These are phyloP conservation scores for Chelon labrosus DNA, from an alignment of 2,797 vertebrate genomes.

Conservation along the genomic window DNA sequence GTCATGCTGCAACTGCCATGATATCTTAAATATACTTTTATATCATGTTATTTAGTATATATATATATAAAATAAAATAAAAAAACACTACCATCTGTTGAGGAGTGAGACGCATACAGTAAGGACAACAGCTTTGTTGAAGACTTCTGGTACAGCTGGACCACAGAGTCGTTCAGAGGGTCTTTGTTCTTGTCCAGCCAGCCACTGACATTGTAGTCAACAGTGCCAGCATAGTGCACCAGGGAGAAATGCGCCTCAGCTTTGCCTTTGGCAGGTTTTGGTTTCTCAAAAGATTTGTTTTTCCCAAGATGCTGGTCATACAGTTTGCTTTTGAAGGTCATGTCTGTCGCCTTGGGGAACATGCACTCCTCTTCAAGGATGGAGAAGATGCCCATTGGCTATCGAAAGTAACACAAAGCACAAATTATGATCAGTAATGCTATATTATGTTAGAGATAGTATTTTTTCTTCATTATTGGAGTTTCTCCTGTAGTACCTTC, in stretches of 20 bases:
- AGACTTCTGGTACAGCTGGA: conserved; percentile 91
- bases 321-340: conserved; percentile 89
- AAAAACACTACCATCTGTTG: conserved; percentile 72
- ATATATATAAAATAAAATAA: no score
- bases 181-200: conserved; percentile 94
- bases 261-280: no score
- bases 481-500: conserved; percentile 70
- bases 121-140: conserved; percentile 85
- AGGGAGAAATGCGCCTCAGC: no score
- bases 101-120: conserved; percentile 82
- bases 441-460: not conserved
- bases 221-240: no score
- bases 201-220: conserved; percentile 43
- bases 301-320: conserved; percentile 88
- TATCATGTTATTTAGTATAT: no score
- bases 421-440: not conserved
- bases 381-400: conserved; percentile 84
- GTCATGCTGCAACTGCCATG: no score
- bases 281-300: not conserved
- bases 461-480: not conserved
- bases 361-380: conserved; percentile 91
- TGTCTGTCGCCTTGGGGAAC: conserved; percentile 87
- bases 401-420: not conserved
- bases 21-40: no score
- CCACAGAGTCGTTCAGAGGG: conserved; percentile 89